Percentiles rank a stretch among this genome's conserved stretches.
Evolutionary conservation across 2,113 vertebrate genomes (phyloP).

Genomic region (Benitochromis conjunctus): DNA sequence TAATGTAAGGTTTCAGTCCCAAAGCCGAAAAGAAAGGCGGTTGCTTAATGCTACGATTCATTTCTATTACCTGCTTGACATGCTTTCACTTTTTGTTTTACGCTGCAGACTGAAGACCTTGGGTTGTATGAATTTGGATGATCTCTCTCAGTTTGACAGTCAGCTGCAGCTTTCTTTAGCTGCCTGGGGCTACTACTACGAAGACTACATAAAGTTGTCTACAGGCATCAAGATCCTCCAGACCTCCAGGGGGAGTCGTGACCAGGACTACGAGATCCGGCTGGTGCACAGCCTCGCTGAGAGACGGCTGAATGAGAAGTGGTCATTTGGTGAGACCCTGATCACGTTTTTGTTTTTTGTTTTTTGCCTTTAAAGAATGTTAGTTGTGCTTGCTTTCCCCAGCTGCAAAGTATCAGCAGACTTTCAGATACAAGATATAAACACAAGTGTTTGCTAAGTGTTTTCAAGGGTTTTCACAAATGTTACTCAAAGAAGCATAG

Average conservation of each 20-base stretch:
- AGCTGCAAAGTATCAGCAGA: not conserved
- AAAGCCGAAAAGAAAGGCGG: not conserved
- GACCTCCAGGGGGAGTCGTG: slow-evolving; percentile 68
- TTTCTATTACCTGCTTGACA: not conserved
- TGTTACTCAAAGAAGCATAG: not conserved
- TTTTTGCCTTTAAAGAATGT: not conserved
- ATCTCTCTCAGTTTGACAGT: slow-evolving; percentile 76
- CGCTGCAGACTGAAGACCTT: slow-evolving; percentile 70
- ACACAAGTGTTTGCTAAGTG: not conserved
- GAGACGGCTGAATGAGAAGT: slow-evolving; percentile 80
- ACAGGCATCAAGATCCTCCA: slow-evolving; percentile 75
- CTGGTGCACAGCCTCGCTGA: slow-evolving; percentile 76
- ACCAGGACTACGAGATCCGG: slow-evolving; percentile 78
- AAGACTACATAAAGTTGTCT: slow-evolving; percentile 78
- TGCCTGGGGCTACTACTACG: slow-evolving; percentile 79
- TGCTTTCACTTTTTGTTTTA: not conserved
- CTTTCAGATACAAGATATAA: not conserved
- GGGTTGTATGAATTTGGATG: slow-evolving; percentile 76
- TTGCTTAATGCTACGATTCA: not conserved
- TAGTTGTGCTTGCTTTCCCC: not conserved
- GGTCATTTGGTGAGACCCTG: slow-evolving; percentile 72
- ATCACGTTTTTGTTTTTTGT: not conserved
- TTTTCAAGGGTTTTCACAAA: not conserved
- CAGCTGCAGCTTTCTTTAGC: slow-evolving; percentile 76
- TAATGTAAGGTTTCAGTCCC: not conserved